Conservation (phyloP, 2,797 vertebrate species). For the Centropyge bicolor region DNA sequence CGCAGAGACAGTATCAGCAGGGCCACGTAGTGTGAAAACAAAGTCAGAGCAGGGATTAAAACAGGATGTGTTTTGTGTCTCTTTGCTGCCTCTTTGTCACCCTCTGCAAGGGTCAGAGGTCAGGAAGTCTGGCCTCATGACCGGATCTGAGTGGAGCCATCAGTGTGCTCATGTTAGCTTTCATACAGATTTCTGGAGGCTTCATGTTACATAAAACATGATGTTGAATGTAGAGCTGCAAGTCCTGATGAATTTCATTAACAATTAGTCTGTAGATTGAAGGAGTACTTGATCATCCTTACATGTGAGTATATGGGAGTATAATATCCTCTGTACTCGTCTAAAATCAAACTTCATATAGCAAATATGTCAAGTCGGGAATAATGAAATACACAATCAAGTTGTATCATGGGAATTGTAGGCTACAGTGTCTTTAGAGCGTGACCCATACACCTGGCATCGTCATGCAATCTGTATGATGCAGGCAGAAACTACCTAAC, state of each 20-base stretch:
- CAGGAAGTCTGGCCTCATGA: constrained; percentile 42
- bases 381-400: not conserved
- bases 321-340: too few relatives aligned
- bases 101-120: constrained; percentile 50
- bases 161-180: not conserved
- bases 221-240: too few relatives aligned
- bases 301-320: too few relatives aligned
- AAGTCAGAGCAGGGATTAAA: constrained; percentile 36
- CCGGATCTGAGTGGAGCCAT: constrained; percentile 10
- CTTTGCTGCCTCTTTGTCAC: constrained; percentile 47
- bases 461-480: too few relatives aligned
- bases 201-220: not conserved
- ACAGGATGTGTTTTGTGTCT: constrained; percentile 61
- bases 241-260: too few relatives aligned
- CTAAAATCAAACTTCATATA: too few relatives aligned
- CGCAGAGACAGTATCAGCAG: constrained; percentile 15
- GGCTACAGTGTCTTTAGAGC: not conserved
- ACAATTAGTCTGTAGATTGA: too few relatives aligned
- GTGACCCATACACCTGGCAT: too few relatives aligned
- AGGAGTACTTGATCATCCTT: too few relatives aligned
- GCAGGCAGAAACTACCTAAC: too few relatives aligned
- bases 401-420: not conserved
- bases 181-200: not conserved
- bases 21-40: constrained; percentile 44
- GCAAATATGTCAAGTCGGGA: too few relatives aligned